Conservation (phyloP, 2,888 invertebrate genomes). For the Drosophila glabriapex region DNA sequence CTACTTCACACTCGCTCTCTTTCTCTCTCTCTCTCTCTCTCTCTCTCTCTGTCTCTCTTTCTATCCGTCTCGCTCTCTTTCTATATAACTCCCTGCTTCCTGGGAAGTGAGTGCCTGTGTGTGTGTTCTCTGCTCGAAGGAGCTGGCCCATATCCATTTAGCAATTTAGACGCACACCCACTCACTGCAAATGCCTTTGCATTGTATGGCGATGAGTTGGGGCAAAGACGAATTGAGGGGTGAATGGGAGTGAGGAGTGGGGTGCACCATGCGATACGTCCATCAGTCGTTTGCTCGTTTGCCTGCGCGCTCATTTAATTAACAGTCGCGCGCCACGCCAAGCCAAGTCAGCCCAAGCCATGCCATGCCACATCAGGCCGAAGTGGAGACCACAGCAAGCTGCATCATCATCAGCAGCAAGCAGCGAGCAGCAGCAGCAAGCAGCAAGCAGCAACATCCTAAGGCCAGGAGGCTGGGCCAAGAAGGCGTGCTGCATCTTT, state of each 20-base stretch:
- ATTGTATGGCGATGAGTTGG: constrained; percentile 12
- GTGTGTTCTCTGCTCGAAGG: constrained; percentile 67
- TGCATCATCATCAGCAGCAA: constrained; percentile 7
- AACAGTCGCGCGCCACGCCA: constrained; percentile 82
- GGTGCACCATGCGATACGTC: constrained; percentile 68
- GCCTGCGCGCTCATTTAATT: constrained; percentile 83
- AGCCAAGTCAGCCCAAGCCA: constrained; percentile 19
- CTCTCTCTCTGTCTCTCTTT: neutral
- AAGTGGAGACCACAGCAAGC: constrained; percentile 14
- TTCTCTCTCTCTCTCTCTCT: neutral
- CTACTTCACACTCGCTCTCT: constrained; percentile 17
- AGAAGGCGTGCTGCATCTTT: constrained; percentile 62
- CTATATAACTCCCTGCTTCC: constrained; percentile 2
- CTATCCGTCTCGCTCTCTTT: constrained; percentile 1
- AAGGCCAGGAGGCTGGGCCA: constrained; percentile 34
- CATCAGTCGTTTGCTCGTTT: constrained; percentile 83
- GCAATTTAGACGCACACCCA: constrained; percentile 83
- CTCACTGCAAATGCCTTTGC: constrained; percentile 57
- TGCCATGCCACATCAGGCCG: constrained; percentile 4
- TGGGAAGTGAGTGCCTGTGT: constrained; percentile 31
- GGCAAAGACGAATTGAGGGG: neutral
- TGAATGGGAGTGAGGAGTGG: too few relatives aligned
- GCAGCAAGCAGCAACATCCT: constrained; percentile 8
- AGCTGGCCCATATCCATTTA: constrained; percentile 76
- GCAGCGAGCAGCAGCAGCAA: constrained; percentile 2